Base-by-base conservation (phyloP, 2,797 vertebrate species). In the Falco naumanni region DNA sequence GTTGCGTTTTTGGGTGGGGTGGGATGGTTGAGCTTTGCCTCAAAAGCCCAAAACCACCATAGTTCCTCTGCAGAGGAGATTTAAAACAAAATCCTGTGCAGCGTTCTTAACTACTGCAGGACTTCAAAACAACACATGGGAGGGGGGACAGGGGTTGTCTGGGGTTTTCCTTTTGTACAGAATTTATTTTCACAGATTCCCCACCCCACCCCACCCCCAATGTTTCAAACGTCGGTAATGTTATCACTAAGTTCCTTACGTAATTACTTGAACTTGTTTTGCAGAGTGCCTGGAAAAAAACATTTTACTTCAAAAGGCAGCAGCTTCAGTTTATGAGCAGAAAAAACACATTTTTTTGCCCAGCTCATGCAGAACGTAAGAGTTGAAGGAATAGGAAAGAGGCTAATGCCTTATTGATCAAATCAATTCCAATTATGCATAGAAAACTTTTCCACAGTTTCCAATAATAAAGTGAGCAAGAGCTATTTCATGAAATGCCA, bases 201-300 rank as follows among this genome's bases (percentile, higher is more conserved):
- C 15, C 21, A 22, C 43, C 8, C 2, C 1, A 5, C 12, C 12
- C 2, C 1, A 5, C 12, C 12, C 31, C 0, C 3, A 50, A 11
- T 2, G 6, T 64, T 90, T 84, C 48, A 74, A 63, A 66, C 57
- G 87, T 34, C 29, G 56, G 29, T 64, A 51, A 61, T 19, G 6
- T 28, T 72, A 86, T 63, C 18, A 60, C 47, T 68, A 71, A 31
- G 47, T 34, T 84, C 22, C 29, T 84, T 77, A 68, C 5, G 3
- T 72, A 90, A 86, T 80, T 76, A 86, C 20, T 86, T 88, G n/a
- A 94, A 78, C 6, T 10, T 33, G 16, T 39, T 87, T 79, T 69
- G 66, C 37, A 82, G 54, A 20, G 59, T 80, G 63, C 19, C 47
- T 37, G 20, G 68, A 68, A 76, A 91, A 43, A 43, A 89, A 51